Evolutionary conservation across 2,888 invertebrate genomes (phyloP).

Genomic region (Leuctra nigra): DNA sequence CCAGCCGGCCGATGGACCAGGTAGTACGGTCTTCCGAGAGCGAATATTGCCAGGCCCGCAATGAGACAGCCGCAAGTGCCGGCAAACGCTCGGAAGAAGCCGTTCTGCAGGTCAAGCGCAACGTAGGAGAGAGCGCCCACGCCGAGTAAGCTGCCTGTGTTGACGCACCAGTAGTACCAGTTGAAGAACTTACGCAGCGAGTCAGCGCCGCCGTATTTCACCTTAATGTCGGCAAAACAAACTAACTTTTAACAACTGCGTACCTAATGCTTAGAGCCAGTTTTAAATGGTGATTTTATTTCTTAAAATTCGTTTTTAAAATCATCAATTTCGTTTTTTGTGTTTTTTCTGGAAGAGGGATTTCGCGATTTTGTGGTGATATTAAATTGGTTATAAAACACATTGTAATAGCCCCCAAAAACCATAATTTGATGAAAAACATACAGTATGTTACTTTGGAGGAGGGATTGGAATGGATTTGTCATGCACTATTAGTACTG

Average conservation of each 20-base stretch:
- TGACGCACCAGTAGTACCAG: conserved; percentile 45
- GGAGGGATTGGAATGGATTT: too few relatives aligned
- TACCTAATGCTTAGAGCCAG: too few relatives aligned
- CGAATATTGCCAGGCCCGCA: conserved; percentile 38
- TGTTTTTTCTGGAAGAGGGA: too few relatives aligned
- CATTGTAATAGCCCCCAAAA: too few relatives aligned
- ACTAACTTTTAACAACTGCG: too few relatives aligned
- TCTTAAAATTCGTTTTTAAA: neutral
- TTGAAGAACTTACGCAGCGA: conserved; percentile 41
- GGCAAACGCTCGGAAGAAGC: conserved; percentile 41
- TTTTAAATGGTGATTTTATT: neutral
- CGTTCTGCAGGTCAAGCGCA: conserved; percentile 37
- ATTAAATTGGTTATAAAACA: too few relatives aligned
- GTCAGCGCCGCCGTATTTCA: conserved; percentile 32
- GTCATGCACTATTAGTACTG: too few relatives aligned
- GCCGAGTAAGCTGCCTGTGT: conserved; percentile 41
- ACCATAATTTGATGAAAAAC: too few relatives aligned
- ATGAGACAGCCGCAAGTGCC: conserved; percentile 36
- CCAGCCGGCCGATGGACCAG: conserved; percentile 37
- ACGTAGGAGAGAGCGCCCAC: conserved; percentile 40
- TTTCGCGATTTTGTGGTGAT: too few relatives aligned
- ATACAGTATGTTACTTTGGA: too few relatives aligned
- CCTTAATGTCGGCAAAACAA: conserved; percentile 15
- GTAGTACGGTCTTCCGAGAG: conserved; percentile 37
- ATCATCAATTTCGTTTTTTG: too few relatives aligned